Evolutionary conservation across 2,797 vertebrate species (phyloP).

Genomic region (Leuciscus waleckii): DNA sequence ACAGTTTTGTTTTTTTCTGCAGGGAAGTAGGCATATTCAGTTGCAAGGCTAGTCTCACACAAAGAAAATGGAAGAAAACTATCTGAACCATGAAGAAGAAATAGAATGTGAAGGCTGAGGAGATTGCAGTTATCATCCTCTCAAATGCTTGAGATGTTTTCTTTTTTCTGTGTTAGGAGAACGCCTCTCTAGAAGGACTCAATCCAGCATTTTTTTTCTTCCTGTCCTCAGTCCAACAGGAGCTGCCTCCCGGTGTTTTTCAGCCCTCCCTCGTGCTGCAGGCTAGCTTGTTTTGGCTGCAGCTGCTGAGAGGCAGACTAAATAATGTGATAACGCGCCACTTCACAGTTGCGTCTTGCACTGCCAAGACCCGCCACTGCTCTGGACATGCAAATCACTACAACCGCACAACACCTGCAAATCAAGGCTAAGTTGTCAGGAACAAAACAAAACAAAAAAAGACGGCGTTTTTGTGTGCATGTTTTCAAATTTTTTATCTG

Average conservation of each 20-base stretch:
- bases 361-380: slow-evolving; percentile 50
- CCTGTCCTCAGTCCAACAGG: slow-evolving; percentile 44
- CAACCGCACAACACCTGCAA: slow-evolving; percentile 46
- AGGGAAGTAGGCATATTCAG: not conserved
- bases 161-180: slow-evolving; percentile 15
- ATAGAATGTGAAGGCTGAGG: slow-evolving; percentile 36
- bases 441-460: slow-evolving; percentile 32
- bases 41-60: slow-evolving; percentile 12
- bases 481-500: slow-evolving; percentile 45
- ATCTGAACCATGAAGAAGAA: slow-evolving; percentile 30
- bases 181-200: slow-evolving; percentile 42
- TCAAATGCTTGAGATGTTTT: slow-evolving; percentile 31
- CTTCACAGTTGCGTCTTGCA: slow-evolving; percentile 53
- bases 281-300: slow-evolving; percentile 63
- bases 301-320: slow-evolving; percentile 61
- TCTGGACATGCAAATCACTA: slow-evolving; percentile 55
- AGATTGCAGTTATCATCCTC: slow-evolving; percentile 35
- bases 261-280: slow-evolving; percentile 50
- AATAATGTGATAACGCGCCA: slow-evolving; percentile 65
- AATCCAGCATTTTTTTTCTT: slow-evolving; percentile 39
- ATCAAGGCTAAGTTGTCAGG: slow-evolving; percentile 48
- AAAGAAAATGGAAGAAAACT: slow-evolving; percentile 9
- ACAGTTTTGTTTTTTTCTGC: not conserved
- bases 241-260: slow-evolving; percentile 49
- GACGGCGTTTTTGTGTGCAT: slow-evolving; percentile 25